Base-by-base conservation (phyloP, 2,888 invertebrate genomes). In the Pristionchus mayeri region DNA sequence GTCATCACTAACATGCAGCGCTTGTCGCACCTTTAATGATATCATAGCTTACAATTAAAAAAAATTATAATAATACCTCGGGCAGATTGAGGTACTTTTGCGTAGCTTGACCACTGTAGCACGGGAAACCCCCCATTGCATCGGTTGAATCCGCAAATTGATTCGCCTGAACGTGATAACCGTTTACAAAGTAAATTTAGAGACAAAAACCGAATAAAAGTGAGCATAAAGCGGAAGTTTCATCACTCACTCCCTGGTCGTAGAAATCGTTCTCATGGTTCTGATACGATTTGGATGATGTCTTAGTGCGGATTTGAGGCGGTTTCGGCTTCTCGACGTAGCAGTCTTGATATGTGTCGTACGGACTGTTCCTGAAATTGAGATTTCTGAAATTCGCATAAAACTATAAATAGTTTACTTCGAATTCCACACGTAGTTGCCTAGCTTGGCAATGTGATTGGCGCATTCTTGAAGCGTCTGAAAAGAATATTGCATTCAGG, bases 321-420 rank as follows among this genome's bases (percentile, higher is more conserved):
- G 67, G 27, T 27, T 54, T 48, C n/a, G 27, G 37, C 37, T 13
- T 34, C 7, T 2, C n/a, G 21, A 21, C 13, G 75, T 90, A 90
- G 84, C 90, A 90, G 44, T 90, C 90, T 60, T 87, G 85, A 78
- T 88, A 89, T 1, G 89, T 89, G 86, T 90, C 89, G 88, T 89
- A 90, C 16, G 89, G 89, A 75, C 89, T 89, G 85, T 90, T 89
- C 52, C 89, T 89, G 78, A 57, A 50, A 50, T 24, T 78, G 30
- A 13, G 18, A 27, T 50, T 63, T 30, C n/a, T 30, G 48, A 30
- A 11, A 30, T 27, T 78, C 27, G 76, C 9, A 18, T n/a, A n/a
- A n/a, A n/a, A n/a, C n/a, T n/a, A n/a, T n/a, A 50, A 9, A 27
- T 13, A 44, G 30, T 27, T 18, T 48, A 82, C 82, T 21, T 63